These are phyloP conservation scores for Caerostris darwini DNA, from an alignment of 1,140 invertebrate species.

Conservation along the genomic window DNA sequence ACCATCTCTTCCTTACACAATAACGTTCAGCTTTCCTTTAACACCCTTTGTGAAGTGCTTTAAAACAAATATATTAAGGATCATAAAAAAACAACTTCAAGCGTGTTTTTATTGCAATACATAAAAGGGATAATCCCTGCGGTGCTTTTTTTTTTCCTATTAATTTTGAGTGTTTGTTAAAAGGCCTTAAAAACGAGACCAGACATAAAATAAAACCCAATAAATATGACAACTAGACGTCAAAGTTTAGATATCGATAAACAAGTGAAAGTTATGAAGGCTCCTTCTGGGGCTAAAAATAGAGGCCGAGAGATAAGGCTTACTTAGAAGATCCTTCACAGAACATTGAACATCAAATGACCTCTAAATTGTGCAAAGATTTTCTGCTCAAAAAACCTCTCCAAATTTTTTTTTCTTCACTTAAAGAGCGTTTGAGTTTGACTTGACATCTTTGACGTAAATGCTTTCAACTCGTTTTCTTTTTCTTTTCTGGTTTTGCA, in stretches of 20 bases:
- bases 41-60: too few species aligned
- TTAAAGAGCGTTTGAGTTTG: neutral
- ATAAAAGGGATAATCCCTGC: neutral
- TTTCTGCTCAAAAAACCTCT: neutral
- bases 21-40: too few species aligned
- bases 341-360: constrained; percentile 26
- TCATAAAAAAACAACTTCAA: neutral
- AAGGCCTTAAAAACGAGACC: neutral
- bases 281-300: constrained; percentile 6
- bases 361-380: constrained; percentile 30
- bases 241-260: constrained; percentile 39
- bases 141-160: neutral
- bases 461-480: neutral
- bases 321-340: neutral
- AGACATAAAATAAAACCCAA: constrained; percentile 46
- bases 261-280: neutral
- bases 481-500: neutral
- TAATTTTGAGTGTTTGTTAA: constrained; percentile 26
- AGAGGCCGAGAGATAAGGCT: neutral
- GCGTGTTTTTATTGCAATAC: neutral
- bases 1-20: too few species aligned
- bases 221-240: constrained; percentile 59
- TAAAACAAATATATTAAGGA: too few species aligned
- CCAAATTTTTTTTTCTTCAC: neutral
- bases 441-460: neutral